Evolutionary conservation across 2,888 invertebrate species (phyloP).

Genomic region (Lacanobia wlatinum): DNA sequence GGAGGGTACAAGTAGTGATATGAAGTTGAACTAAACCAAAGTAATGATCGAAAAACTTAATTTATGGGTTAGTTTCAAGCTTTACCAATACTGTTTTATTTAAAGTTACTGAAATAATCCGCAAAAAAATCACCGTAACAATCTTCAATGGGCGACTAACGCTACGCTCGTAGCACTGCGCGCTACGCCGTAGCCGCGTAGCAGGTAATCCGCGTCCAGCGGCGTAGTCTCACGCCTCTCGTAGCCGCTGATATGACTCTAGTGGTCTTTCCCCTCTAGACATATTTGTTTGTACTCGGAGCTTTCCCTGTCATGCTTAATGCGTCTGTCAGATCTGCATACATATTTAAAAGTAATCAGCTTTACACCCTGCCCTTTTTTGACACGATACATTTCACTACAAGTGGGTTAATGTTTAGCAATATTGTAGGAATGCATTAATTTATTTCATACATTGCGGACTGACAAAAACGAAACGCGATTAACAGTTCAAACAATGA

Average conservation of each 20-base stretch:
- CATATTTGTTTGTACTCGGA: conserved; percentile 27
- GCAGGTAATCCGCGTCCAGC: conserved; percentile 86
- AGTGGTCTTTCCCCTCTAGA: conserved; percentile 78
- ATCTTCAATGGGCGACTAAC: conserved; percentile 67
- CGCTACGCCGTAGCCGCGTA: conserved; percentile 86
- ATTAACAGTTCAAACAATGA: conserved; percentile 60
- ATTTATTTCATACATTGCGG: not conserved
- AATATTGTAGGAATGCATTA: not conserved
- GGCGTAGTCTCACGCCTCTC: conserved; percentile 86
- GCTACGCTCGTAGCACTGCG: conserved; percentile 82
- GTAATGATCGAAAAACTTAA: conserved; percentile 52
- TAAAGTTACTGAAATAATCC: conserved; percentile 19
- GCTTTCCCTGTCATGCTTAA: conserved; percentile 83
- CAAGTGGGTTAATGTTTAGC: conserved; percentile 9
- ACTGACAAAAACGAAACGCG: conserved; percentile 27
- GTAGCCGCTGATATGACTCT: conserved; percentile 81
- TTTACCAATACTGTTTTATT: not conserved
- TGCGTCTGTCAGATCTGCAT: conserved; percentile 83
- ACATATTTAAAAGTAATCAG: conserved; percentile 78
- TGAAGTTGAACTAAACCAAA: conserved; percentile 63
- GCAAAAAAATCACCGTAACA: conserved; percentile 22
- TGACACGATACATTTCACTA: conserved; percentile 26
- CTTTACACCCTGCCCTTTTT: conserved; percentile 71
- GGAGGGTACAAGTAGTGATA: conserved; percentile 75
- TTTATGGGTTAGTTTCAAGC: conserved; percentile 14